A percentile compares a stretch with the other conserved stretches of the same genome.
These are phyloP conservation scores for Aquatica leii DNA, from an alignment of 2,888 invertebrate genomes.

Conservation along the genomic window DNA sequence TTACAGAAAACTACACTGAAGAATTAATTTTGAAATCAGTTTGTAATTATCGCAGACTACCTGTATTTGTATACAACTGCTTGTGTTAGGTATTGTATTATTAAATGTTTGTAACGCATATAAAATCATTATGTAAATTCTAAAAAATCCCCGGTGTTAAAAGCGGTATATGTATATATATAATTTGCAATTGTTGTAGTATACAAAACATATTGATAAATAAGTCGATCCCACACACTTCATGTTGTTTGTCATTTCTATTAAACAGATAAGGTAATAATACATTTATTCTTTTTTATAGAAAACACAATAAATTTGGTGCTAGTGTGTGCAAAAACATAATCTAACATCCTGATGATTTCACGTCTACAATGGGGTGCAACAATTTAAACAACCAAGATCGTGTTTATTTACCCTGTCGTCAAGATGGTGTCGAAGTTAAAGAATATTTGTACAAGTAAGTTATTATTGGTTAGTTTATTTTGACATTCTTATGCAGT, in stretches of 20 bases:
- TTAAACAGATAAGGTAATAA: slow-evolving; percentile 27
- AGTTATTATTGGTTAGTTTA: slow-evolving; percentile 20
- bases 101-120: no score
- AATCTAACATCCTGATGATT: slow-evolving; percentile 24
- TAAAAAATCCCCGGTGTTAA: background rate
- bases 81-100: background rate
- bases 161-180: no score
- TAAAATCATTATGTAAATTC: background rate
- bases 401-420: slow-evolving; percentile 42
- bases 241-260: background rate
- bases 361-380: slow-evolving; percentile 25
- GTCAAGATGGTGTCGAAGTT: slow-evolving; percentile 35
- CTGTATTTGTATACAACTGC: background rate
- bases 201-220: no score
- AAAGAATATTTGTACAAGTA: slow-evolving; percentile 40
- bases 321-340: slow-evolving; percentile 22
- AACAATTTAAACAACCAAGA: slow-evolving; percentile 30
- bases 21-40: background rate
- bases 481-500: no score
- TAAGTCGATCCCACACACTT: no score
- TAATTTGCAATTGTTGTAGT: no score
- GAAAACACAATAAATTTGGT: slow-evolving; percentile 16
- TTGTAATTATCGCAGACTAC: background rate
- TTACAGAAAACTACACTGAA: background rate
- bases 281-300: slow-evolving; percentile 19